Conservation (phyloP, 1,140 invertebrate genomes). For the Calliphora vicina region DNA sequence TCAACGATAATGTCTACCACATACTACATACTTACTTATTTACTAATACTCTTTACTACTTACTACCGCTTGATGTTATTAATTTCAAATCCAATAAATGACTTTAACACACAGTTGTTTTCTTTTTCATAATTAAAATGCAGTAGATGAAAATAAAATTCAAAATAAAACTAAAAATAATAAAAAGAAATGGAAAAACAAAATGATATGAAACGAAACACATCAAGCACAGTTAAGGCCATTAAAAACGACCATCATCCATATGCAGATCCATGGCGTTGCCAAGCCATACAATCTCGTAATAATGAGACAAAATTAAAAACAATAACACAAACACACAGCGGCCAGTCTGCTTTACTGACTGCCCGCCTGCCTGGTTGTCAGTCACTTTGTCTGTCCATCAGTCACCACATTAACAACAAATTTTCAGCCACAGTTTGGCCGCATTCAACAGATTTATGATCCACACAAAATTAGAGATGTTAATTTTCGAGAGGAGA, state of each 20-base stretch:
- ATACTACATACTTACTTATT: neutral
- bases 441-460: neutral
- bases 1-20: too few species aligned
- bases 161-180: neutral
- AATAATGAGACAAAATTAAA: conserved; percentile 2
- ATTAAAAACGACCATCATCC: neutral
- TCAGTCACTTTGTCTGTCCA: neutral
- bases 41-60: neutral
- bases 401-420: neutral
- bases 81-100: conserved; percentile 14
- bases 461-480: neutral
- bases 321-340: neutral
- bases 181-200: neutral
- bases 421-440: neutral
- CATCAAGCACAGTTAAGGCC: neutral
- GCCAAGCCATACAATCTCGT: neutral
- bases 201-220: neutral
- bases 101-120: conserved; percentile 6
- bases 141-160: neutral
- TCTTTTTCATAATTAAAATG: conserved; percentile 11
- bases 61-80: neutral
- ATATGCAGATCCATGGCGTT: neutral
- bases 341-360: neutral
- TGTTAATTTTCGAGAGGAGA: neutral
- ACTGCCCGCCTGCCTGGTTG: too few species aligned